Base-by-base conservation (phyloP, 2,888 invertebrate species). In the Hyposoter dolosus region DNA sequence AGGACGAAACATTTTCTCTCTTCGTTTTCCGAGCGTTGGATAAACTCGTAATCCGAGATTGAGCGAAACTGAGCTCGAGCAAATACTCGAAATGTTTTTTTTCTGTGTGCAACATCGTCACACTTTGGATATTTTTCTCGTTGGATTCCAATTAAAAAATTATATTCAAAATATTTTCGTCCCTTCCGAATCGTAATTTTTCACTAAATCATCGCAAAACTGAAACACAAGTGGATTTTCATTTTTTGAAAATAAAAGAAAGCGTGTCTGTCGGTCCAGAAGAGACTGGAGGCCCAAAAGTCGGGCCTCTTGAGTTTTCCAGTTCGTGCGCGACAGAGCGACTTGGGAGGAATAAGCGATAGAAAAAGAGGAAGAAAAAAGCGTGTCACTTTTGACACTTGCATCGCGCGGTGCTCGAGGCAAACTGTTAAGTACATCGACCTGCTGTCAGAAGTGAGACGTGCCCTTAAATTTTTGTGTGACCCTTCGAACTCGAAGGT, bases 321-420 rank as follows among this genome's bases (percentile, higher is more conserved):
- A 12, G n/a, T 45, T 45, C 65, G 47, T 47, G 71, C 40, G 71
- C 65, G 53, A 78, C 74, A 40, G 74, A 35, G 32, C 9, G 6
- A n/a, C 19, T 15, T 12, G 43, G 43, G 23, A 23, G 17, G 32
- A 19, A 19, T 12, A 12, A 45, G 4, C 23, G 53, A 78, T 28
- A 45, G 40, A 53, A n/a, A 47, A 32, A 32, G 63, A 66, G 90
- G 90, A 89, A 88, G 88, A 88, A 82, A 87, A 89, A 10, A 40
- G 40, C 89, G 87, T 90, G 91, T 89, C 89, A 89, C 84, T 90
- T 89, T 91, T 90, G 91, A 92, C 91, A 90, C 89, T 88, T 89
- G 88, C 85, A 89, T 88, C 75, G 69, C 75, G 88, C 85, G 89
- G 88, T 79, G 69, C 75, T 77, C 3, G 45, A 79, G 68, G 71